Conservation (phyloP, 2,797 vertebrate species). For the Myioborus melanocephalus region DNA sequence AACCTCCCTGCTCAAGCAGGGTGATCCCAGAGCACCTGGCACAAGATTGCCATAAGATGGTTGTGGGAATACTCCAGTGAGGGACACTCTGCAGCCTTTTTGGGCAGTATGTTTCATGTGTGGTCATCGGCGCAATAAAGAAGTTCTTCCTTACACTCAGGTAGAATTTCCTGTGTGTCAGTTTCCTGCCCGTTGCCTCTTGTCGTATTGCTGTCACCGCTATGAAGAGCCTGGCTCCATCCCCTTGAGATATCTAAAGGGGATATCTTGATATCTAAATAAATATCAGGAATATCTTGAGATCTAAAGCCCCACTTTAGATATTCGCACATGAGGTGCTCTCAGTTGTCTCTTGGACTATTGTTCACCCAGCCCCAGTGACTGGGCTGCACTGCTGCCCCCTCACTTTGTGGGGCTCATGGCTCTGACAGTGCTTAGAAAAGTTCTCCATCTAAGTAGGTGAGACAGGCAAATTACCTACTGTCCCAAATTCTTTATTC, state of each 20-base stretch:
- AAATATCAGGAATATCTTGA: neutral
- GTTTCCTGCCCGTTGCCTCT: neutral
- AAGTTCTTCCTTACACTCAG: neutral
- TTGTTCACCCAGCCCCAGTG: neutral
- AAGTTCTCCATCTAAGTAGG: neutral
- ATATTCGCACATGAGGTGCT: neutral
- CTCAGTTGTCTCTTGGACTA: rapidly evolving
- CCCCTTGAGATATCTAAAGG: neutral
- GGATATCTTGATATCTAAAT: neutral
- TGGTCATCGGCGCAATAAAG: neutral
- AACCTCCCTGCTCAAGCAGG: neutral
- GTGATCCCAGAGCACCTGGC: rapidly evolving
- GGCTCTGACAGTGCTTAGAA: rapidly evolving
- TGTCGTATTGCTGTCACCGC: rapidly evolving
- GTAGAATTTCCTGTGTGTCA: neutral
- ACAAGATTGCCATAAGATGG: too few relatives aligned
- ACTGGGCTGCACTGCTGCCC: rapidly evolving
- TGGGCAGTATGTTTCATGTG: neutral
- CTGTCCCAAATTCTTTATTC: neutral
- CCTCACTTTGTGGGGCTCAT: rapidly evolving
- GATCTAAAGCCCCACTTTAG: neutral
- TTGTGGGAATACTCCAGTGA: neutral
- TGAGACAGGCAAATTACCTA: rapidly evolving
- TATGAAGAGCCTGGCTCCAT: neutral
- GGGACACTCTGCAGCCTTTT: rapidly evolving